Percentiles rank a stretch among this genome's conserved stretches.
Evolutionary conservation across 2,113 vertebrate species (phyloP).

Genomic region (Hemicordylus capensis): DNA sequence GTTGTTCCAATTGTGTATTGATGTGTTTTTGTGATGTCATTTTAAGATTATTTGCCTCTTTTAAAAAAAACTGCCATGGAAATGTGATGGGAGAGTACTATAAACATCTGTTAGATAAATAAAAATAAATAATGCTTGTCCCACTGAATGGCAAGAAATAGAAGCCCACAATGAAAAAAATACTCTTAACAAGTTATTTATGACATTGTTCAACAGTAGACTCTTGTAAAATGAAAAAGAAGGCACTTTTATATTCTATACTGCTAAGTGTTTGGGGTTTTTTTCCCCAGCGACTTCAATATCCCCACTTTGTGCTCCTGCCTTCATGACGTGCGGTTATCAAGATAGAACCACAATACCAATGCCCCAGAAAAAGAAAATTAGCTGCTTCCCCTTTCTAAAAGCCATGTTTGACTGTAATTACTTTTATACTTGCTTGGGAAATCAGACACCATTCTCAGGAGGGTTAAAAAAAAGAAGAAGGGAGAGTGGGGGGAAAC

Average conservation of each 20-base stretch:
- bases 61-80: too few species aligned
- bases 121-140: too few species aligned
- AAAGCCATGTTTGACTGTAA: slow-evolving; percentile 66
- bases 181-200: neutral
- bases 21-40: too few species aligned
- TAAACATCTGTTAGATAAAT: too few species aligned
- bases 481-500: neutral
- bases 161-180: neutral
- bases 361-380: slow-evolving; percentile 63
- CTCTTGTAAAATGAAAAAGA: slow-evolving; percentile 33
- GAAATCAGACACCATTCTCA: slow-evolving; percentile 67
- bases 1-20: too few species aligned
- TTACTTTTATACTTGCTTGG: slow-evolving; percentile 69
- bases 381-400: slow-evolving; percentile 58
- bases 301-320: slow-evolving; percentile 17
- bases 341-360: slow-evolving; percentile 52
- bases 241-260: slow-evolving; percentile 25
- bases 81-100: too few species aligned
- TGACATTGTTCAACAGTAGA: neutral
- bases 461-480: slow-evolving; percentile 53
- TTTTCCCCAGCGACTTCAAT: slow-evolving; percentile 34
- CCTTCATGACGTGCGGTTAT: slow-evolving; percentile 42
- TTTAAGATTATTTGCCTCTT: too few species aligned
- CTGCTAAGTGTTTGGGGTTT: slow-evolving; percentile 42
- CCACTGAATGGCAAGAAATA: neutral